Evolutionary conservation across 1,140 invertebrate genomes (phyloP), one percentile per base, ranked within the genome.

Genomic region (Bactericera cockerelli): DNA sequence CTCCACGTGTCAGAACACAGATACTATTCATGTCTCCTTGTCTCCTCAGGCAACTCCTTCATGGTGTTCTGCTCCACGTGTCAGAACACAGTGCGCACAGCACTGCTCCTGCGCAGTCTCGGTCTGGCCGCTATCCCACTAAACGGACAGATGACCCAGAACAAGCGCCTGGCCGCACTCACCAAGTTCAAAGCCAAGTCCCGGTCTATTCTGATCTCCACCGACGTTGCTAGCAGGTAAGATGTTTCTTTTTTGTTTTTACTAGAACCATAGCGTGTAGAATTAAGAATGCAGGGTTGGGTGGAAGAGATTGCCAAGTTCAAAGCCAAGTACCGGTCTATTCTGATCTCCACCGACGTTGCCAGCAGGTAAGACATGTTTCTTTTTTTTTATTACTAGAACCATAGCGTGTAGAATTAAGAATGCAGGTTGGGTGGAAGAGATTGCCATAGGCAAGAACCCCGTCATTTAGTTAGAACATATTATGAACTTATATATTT

Each of bases 61-160:
- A 99, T 99, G 79, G 85, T 99, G 61, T 99, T 99, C 71, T 95
- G 92, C 70, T 81, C 83, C 28, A 99, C 95, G 1, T 98, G 95
- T 70, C 90, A 85, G 58, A 88, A 87, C 67, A 93, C 93, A 0
- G 81, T 97, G 60, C 80, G 90, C 60, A 84, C 86, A 19, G 89
- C 93, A 0, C 72, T 98, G 11, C 75, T 98, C 70, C 73, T 99
- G 28, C 76, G 94, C 26, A 88, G 90, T 67, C 76, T 96, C 57
- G 87, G 94, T 26, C 78, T 94, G 65, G 79, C 86, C 56, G 94
- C 94, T 0, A 89, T 99, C 55, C 94, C 96, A 1, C 75, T 99
- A 10, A 93, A 99, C 72, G 96, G 96, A 0, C 93, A 99, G 75
- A 95, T 99, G 91, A 86, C 86, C 1, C 89, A 95, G 69, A 90